Base-by-base conservation (phyloP, 2,888 invertebrate genomes). In the Clanis bilineata region DNA sequence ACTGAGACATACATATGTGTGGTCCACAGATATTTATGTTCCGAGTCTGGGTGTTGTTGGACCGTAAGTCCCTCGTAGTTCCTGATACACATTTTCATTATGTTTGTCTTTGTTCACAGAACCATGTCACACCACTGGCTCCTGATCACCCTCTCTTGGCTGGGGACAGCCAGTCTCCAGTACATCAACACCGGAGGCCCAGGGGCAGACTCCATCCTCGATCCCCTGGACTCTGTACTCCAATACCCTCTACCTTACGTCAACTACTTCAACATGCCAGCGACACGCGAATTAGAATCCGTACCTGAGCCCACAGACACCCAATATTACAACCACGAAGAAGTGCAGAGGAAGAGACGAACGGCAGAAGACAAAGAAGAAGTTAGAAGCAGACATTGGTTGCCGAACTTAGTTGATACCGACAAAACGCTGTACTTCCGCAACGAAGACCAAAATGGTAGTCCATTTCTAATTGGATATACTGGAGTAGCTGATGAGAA, bases 111-210 rank as follows among this genome's bases (percentile, higher is more conserved):
- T 51, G 56, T 63, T 86, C 85, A 18, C 89, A 90, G 90, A 82
- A 86, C 43, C 67, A 92, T 92, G 91, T 76, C 81, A 56, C 79
- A 79, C 71, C 86, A 83, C 62, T 87, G 86, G 88, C 79, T 91
- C 38, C 76, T 91, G 65, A 76, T 90, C 67, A 76, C 81, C 1
- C 71, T 86, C 66, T 81, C 86, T 1, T 90, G 89, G 82, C 68
- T 90, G 60, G 86, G 90, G 60, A 68, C 79, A 12, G 91, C 74
- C 60, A 84, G 86, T 57, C 85, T 85, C 4, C 91, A 91, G 71
- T 86, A 85, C 77, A 85, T 91, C 69, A 83, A 79, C 75, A 80
- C 77, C 3, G 82, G 75, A 0, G 82, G 73, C 0, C 70, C 80
- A 0, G 76, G 64, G 1, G 68, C 73, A 0, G 83, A 86, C 18